Conservation (phyloP, 2,797 vertebrate species). For the Myotis daubentonii region DNA sequence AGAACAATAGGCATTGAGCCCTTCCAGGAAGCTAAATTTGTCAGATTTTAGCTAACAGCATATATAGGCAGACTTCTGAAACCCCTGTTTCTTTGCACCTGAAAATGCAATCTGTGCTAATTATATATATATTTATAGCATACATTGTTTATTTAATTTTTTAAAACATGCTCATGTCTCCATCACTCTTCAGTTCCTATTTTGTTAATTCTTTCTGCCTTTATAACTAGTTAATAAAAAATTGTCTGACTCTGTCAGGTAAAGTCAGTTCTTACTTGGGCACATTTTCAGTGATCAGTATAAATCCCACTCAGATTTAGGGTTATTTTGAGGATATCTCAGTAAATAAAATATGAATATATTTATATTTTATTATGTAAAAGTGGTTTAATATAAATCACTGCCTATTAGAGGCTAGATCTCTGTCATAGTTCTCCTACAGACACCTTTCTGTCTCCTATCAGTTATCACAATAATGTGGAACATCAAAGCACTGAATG, state of each 20-base stretch:
- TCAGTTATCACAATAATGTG: background rate
- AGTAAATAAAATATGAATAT: background rate
- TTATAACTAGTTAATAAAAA: background rate
- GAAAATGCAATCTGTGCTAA: background rate
- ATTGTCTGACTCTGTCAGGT: background rate
- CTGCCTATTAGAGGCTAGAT: background rate
- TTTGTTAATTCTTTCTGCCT: background rate
- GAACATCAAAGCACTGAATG: background rate
- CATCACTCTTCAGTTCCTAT: background rate
- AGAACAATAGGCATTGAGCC: slow-evolving; percentile 59
- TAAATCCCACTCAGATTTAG: background rate
- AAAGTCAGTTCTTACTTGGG: background rate
- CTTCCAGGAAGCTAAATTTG: slow-evolving; percentile 16
- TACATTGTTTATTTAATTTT: background rate
- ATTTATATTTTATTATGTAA: background rate
- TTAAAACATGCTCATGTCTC: background rate
- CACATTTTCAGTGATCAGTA: background rate
- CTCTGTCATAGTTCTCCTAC: background rate
- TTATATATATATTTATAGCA: background rate
- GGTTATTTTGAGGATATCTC: background rate
- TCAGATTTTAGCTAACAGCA: slow-evolving; percentile 34
- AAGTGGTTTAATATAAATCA: background rate
- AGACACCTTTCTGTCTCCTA: background rate
- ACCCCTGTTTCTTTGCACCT: background rate
- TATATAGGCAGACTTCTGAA: background rate